Evolutionary conservation across 2,113 vertebrate genomes (phyloP).

Genomic region (Pangasianodon hypophthalmus): DNA sequence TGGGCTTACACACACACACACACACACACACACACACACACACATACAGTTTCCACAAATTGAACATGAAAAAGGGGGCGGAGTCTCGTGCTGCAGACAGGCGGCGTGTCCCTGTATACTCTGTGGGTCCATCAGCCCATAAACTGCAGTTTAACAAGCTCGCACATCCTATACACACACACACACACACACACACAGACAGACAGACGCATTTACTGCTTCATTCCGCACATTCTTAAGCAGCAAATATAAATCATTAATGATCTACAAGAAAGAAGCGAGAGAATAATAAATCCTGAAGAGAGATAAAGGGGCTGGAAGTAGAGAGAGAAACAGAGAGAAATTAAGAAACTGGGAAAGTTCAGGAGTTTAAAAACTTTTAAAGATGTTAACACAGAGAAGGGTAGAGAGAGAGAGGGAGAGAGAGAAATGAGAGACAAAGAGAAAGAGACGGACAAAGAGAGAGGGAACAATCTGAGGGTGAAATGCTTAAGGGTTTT

Average conservation of each 20-base stretch:
- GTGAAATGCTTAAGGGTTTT: conserved; percentile 55
- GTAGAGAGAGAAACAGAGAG: background rate
- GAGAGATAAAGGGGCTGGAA: background rate
- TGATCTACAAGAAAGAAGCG: conserved; percentile 9
- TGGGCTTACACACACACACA: background rate
- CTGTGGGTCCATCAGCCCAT: background rate
- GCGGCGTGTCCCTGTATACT: background rate
- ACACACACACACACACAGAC: background rate
- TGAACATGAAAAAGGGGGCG: background rate
- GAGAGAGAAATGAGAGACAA: background rate
- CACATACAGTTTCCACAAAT: background rate
- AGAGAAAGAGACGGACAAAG: conserved; percentile 10
- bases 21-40: conserved; percentile 3
- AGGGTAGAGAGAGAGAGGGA: background rate
- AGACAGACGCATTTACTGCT: background rate
- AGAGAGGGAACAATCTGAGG: conserved; percentile 43
- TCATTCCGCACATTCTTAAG: conserved; percentile 9
- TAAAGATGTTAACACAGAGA: background rate
- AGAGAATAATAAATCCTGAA: conserved; percentile 17
- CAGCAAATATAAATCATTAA: conserved; percentile 37
- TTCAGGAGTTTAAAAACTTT: background rate
- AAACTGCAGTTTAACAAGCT: conserved; percentile 8
- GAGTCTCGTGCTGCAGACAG: background rate
- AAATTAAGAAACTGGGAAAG: conserved; percentile 15
- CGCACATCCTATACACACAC: background rate